Base-by-base conservation (phyloP, 2,888 invertebrate species). In the Andrena haemorrhoa region DNA sequence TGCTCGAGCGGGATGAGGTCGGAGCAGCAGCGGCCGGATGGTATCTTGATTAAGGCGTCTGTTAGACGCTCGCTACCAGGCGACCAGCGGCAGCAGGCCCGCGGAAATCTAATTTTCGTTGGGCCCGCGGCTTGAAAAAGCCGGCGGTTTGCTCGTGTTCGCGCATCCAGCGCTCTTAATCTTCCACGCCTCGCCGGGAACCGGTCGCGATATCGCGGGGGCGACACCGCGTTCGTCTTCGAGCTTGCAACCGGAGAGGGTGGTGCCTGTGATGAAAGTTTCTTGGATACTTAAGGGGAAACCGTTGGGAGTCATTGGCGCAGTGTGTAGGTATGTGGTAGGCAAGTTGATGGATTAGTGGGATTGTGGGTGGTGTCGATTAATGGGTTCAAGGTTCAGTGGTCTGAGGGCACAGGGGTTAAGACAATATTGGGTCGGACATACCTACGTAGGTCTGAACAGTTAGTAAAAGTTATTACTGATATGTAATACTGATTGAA, bases 21-120 rank as follows among this genome's bases (percentile, higher is more conserved):
- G 20, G 61, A 58, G 61, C 64, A 71, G 73, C 58, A 84, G 56
- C 72, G 78, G 60, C 70, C 73, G 89, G 90, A 90, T 91, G 89
- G 87, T 90, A 90, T 91, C 91, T 90, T 91, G 91, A 91, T 91
- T 91, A 90, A 91, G 91, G 91, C 91, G 91, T 91, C 90, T 91
- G 89, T 89, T 87, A 87, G 83, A 87, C 88, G 89, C 20, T 89
- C 84, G 87, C 80, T 89, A 88, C 85, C 83, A 74, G 69, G 63
- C 80, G 74, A 70, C 78, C 85, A 75, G 79, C 78, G 86, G 79
- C 82, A 82, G 84, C 82, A 81, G 84, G 75, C 84, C 86, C 86
- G 86, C 82, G 87, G 86, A 90, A 91, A 91, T 91, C 91, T 90
- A 91, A 90, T 90, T 91, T 90, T 88, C 87, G 72, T 49, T 61